phyloP scores from a whole-genome alignment of 2,113 vertebrate species.

The Calidris pygmaea region DNA sequence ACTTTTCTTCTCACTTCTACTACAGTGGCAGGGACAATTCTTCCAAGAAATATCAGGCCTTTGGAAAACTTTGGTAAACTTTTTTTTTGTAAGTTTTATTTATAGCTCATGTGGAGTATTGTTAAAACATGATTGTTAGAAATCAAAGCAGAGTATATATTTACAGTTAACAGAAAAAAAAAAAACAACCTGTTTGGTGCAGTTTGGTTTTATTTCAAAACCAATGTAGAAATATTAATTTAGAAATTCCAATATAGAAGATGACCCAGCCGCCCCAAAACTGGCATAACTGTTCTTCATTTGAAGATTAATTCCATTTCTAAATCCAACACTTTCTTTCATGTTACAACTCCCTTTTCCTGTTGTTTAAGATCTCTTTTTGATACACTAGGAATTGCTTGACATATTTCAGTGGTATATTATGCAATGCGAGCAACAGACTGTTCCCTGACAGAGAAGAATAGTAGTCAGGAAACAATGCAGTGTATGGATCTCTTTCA shows the following conservation, averaged over 20 bases:
- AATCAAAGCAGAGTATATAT: neutral
- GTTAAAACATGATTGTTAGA: neutral
- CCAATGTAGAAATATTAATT: too few species aligned
- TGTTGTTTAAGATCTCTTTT: neutral
- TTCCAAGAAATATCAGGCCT: constrained; percentile 73
- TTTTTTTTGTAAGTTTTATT: constrained; percentile 73
- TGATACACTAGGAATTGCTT: neutral
- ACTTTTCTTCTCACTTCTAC: constrained; percentile 68
- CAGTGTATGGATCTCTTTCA: neutral
- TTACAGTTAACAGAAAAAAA: neutral
- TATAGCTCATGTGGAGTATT: constrained; percentile 45
- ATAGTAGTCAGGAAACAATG: neutral
- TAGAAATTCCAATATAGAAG: neutral
- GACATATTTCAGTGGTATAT: neutral
- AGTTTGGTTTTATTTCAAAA: neutral
- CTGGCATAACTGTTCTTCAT: neutral
- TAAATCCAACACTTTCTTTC: neutral
- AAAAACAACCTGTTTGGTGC: neutral
- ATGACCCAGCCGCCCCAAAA: neutral
- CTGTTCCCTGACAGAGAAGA: neutral
- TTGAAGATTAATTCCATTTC: neutral
- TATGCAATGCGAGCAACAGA: neutral
- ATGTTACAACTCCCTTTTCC: neutral
- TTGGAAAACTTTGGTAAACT: constrained; percentile 87
- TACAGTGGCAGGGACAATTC: constrained; percentile 68